phyloP scores from a whole-genome alignment of 1,140 invertebrate genomes.

The Atopsyche davidsoni region DNA sequence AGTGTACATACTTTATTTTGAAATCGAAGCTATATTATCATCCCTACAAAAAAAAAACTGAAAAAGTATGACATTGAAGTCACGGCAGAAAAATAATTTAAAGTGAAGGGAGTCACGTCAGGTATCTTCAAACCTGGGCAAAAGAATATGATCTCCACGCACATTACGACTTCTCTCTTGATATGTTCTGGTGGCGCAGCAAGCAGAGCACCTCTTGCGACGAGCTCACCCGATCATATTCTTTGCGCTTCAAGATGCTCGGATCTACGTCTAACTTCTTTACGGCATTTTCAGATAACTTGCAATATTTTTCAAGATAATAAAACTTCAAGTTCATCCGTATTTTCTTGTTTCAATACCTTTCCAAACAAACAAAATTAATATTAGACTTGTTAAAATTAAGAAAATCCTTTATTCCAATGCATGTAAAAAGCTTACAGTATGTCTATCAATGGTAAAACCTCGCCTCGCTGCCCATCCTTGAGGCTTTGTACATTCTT shows the following conservation, averaged over 20 bases:
- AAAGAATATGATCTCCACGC: conserved; percentile 30
- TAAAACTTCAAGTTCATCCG: conserved; percentile 48
- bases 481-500: too few relatives aligned
- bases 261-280: conserved; percentile 19
- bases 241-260: conserved; percentile 24
- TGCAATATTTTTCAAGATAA: conserved; percentile 27
- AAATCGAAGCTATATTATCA: not conserved
- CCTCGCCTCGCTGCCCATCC: too few relatives aligned
- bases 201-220: conserved; percentile 12
- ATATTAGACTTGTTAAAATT: conserved; percentile 46
- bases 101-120: too few relatives aligned
- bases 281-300: conserved; percentile 27
- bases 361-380: conserved; percentile 54
- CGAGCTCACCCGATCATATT: conserved; percentile 26
- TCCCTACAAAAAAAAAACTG: not conserved
- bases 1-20: too few relatives aligned
- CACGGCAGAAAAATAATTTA: too few relatives aligned
- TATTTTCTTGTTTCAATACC: conserved; percentile 54
- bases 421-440: too few relatives aligned
- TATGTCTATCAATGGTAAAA: too few relatives aligned
- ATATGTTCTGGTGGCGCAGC: conserved; percentile 26
- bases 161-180: conserved; percentile 29
- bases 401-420: conserved; percentile 13
- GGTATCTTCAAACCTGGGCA: conserved; percentile 8
- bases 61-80: too few relatives aligned